These are phyloP conservation scores for Luidia sarsii DNA, from an alignment of 53 echinoderm and acorn worm species.

Conservation along the genomic window DNA sequence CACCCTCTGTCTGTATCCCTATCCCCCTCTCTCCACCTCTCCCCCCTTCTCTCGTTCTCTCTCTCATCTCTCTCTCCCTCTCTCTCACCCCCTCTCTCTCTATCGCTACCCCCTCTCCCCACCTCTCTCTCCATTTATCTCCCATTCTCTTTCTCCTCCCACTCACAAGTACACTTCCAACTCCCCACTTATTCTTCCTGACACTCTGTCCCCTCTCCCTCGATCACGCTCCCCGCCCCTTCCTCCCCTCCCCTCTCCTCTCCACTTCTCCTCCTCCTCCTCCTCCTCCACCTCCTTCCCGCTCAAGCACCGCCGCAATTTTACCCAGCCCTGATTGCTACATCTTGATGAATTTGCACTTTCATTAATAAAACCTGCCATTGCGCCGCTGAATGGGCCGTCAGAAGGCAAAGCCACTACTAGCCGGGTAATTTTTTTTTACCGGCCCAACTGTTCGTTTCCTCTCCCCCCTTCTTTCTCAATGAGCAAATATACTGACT, in stretches of 20 bases:
- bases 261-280: not conserved
- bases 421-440: no score
- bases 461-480: not conserved
- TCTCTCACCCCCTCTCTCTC: not conserved
- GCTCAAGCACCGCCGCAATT: no score
- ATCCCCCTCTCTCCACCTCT: not conserved
- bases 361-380: conserved; percentile 51
- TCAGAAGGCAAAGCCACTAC: conserved; percentile 6
- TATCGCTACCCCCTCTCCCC: not conserved
- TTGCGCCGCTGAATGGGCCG: not conserved
- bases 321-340: conserved; percentile 39
- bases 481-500: not conserved
- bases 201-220: not conserved
- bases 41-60: not conserved
- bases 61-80: no score
- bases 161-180: not conserved
- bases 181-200: not conserved
- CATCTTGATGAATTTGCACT: conserved; percentile 56
- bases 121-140: not conserved
- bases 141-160: no score
- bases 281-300: not conserved
- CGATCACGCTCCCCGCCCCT: no score
- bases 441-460: not conserved
- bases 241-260: no score
- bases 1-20: conserved; percentile 36